phyloP scores from a whole-genome alignment of 1,140 invertebrate genomes.

The Kradibia gibbosae region DNA sequence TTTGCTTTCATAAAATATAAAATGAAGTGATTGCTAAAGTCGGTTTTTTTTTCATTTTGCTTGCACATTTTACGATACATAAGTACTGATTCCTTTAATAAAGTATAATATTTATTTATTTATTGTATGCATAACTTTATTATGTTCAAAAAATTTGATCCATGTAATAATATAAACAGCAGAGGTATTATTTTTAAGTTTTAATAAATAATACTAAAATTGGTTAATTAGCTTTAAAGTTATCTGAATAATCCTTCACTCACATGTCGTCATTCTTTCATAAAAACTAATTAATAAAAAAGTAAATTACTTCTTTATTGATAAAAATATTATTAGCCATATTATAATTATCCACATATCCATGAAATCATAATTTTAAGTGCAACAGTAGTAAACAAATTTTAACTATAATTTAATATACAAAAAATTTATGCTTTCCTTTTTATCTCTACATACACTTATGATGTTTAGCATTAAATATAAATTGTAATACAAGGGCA shows the following conservation, averaged over 20 bases:
- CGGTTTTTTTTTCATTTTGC: neutral
- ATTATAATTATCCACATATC: neutral
- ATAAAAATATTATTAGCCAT: slow-evolving; percentile 1
- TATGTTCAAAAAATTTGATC: neutral
- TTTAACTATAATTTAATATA: slow-evolving; percentile 36
- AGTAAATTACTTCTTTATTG: neutral
- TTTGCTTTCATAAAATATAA: neutral
- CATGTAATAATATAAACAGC: neutral
- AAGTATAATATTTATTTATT: neutral
- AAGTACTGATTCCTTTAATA: neutral
- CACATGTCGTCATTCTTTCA: no score
- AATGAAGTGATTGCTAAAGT: neutral
- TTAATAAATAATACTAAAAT: neutral
- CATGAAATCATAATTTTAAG: slow-evolving; percentile 21
- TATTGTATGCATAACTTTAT: no score
- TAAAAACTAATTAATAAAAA: neutral
- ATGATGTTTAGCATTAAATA: slow-evolving; percentile 40
- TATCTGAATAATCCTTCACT: no score
- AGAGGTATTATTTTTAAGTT: neutral
- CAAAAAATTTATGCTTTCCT: slow-evolving; percentile 42
- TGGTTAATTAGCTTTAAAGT: neutral
- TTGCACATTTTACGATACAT: neutral
- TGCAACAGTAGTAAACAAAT: slow-evolving; percentile 29
- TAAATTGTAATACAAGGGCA: slow-evolving; percentile 38
- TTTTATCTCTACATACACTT: slow-evolving; percentile 41